Percentiles rank a stretch among this genome's conserved stretches.
phyloP scores from a whole-genome alignment of 2,888 invertebrate species.

The Saturnia pavonia region DNA sequence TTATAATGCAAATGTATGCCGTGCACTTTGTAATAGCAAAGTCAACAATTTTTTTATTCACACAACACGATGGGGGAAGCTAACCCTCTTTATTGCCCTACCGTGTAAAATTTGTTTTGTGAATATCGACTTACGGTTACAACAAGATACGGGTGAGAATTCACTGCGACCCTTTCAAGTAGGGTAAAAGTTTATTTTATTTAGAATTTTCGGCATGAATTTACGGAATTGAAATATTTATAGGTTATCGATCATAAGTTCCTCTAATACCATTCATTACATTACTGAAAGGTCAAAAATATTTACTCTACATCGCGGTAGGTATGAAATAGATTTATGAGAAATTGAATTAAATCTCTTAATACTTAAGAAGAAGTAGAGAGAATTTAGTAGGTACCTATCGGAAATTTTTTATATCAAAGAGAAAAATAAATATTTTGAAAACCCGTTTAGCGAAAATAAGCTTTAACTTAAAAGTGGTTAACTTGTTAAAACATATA shows the following conservation, averaged over 20 bases:
- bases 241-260: constrained; percentile 27
- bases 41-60: constrained; percentile 58
- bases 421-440: no score
- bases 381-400: no score
- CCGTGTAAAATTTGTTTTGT: constrained; percentile 2
- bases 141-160: constrained; percentile 26
- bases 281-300: not conserved
- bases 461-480: no score
- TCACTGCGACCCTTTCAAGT: not conserved
- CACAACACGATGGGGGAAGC: constrained; percentile 48
- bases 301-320: not conserved
- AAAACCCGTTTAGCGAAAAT: no score
- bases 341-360: no score
- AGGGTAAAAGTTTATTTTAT: constrained; percentile 38
- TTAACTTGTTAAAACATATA: no score
- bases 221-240: constrained; percentile 59
- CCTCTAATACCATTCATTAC: not conserved
- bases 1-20: constrained; percentile 61
- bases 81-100: constrained; percentile 41
- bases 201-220: constrained; percentile 54
- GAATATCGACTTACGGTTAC: constrained; percentile 28
- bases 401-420: no score
- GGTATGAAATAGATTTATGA: no score
- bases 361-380: no score
- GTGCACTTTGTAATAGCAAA: constrained; percentile 57